These are phyloP conservation scores for Cettia cetti DNA, from an alignment of 2,113 vertebrate species.

Conservation along the genomic window DNA sequence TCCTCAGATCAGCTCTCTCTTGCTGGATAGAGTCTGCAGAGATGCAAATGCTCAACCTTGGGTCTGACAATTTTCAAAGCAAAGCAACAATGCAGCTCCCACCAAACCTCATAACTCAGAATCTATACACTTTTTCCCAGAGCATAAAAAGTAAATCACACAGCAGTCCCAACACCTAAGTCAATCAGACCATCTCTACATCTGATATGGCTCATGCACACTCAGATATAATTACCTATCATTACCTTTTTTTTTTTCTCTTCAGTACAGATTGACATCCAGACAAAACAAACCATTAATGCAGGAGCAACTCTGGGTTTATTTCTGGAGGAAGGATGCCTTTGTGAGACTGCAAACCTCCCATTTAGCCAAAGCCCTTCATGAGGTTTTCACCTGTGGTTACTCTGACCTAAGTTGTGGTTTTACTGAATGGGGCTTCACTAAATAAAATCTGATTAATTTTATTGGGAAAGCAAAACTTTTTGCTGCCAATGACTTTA, in stretches of 20 bases:
- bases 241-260: background rate
- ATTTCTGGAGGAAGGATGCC: conserved; percentile 8
- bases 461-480: background rate
- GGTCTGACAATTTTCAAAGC: background rate
- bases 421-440: background rate
- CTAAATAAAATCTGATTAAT: background rate
- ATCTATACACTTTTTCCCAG: background rate
- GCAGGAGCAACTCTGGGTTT: background rate
- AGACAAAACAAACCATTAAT: conserved; percentile 50
- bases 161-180: background rate
- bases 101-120: background rate
- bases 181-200: background rate
- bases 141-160: background rate
- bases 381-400: background rate
- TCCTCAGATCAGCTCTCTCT: background rate
- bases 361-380: background rate
- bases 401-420: background rate
- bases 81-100: background rate
- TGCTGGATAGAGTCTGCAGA: background rate
- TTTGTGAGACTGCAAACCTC: background rate
- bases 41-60: background rate
- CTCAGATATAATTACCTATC: conserved; percentile 22
- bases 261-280: background rate
- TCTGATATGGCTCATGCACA: background rate
- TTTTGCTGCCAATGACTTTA: background rate